These are phyloP conservation scores for Xiphias gladius DNA, from an alignment of 2,113 vertebrate genomes.

Conservation along the genomic window DNA sequence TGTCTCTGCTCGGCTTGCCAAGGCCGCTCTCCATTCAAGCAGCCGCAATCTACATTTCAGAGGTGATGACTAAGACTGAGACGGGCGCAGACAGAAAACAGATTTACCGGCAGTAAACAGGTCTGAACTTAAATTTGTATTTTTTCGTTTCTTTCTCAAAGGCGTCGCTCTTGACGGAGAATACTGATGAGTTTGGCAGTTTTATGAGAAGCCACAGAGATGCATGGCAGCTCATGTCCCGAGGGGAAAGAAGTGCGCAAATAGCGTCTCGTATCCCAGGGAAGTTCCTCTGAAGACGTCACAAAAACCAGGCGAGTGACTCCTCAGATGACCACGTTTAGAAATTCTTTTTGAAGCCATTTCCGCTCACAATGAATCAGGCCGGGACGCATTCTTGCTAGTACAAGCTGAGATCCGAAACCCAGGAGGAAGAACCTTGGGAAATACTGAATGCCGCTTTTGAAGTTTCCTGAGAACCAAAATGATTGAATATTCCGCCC, in stretches of 20 bases:
- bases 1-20: conserved; percentile 9
- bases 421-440: conserved; percentile 51
- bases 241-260: background rate
- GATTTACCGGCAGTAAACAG: conserved; percentile 36
- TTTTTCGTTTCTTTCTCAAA: background rate
- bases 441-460: conserved; percentile 40
- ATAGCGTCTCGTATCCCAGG: conserved; percentile 19
- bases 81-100: conserved; percentile 29
- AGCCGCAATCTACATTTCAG: conserved; percentile 64
- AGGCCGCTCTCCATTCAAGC: conserved; percentile 17
- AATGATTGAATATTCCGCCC: conserved; percentile 65
- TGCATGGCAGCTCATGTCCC: background rate
- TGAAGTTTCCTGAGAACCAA: conserved; percentile 56
- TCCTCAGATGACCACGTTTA: conserved; percentile 58
- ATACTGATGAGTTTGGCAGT: conserved; percentile 39
- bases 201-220: conserved; percentile 22
- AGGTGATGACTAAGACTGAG: conserved; percentile 38
- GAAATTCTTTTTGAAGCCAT: conserved; percentile 71
- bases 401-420: conserved; percentile 27
- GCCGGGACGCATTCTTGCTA: background rate
- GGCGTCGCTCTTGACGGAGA: background rate
- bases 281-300: conserved; percentile 40
- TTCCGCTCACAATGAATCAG: conserved; percentile 41
- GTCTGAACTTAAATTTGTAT: conserved; percentile 25
- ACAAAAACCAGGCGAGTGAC: conserved; percentile 14